These are phyloP conservation scores for Rhizoglyphus robini DNA, from an alignment of 1,140 invertebrate genomes.

Conservation along the genomic window DNA sequence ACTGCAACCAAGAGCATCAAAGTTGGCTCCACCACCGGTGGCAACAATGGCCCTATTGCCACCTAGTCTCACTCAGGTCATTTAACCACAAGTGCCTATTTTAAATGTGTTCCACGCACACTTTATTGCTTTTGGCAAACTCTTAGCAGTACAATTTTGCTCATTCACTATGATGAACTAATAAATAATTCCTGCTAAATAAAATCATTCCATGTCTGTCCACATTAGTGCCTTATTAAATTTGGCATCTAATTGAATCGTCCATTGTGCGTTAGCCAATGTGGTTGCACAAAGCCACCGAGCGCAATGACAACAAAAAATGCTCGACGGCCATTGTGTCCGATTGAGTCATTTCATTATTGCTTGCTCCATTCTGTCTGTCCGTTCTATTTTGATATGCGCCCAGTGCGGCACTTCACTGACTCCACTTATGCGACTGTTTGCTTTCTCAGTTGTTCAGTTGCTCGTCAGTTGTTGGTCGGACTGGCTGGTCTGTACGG, in stretches of 20 bases:
- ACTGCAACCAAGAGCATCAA: no score
- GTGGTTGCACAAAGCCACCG: background rate
- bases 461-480: no score
- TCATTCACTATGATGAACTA: no score
- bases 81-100: background rate
- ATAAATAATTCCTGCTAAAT: no score
- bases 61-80: no score
- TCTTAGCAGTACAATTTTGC: background rate
- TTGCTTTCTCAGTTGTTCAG: no score
- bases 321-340: background rate
- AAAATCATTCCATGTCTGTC: no score
- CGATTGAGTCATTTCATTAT: background rate
- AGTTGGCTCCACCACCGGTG: background rate
- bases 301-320: background rate
- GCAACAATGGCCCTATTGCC: no score
- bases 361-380: background rate
- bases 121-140: no score
- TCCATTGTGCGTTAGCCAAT: background rate
- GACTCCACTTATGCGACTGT: no score
- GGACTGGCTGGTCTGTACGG: no score
- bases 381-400: constrained; percentile 6
- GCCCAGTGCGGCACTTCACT: constrained; percentile 1
- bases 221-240: background rate
- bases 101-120: no score
- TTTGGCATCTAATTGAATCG: background rate